These are phyloP conservation scores for Cygnus buccinator DNA, from an alignment of 2,113 vertebrate genomes.

Conservation along the genomic window DNA sequence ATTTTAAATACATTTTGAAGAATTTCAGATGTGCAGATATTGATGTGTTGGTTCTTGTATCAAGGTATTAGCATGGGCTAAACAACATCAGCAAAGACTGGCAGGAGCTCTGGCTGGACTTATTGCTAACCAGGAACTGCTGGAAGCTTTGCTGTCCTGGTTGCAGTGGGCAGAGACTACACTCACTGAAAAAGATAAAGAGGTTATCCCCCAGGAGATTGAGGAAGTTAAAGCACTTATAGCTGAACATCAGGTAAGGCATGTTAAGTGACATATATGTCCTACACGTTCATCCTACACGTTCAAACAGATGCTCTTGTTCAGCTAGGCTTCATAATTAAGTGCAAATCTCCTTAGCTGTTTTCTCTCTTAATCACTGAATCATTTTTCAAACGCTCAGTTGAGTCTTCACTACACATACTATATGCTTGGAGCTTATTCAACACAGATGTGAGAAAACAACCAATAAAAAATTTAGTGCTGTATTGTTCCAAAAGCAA, in stretches of 20 bases:
- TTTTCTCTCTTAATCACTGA: background rate
- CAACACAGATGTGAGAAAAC: background rate
- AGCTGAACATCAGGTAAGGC: slow-evolving; percentile 92
- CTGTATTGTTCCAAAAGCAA: background rate
- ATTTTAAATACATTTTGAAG: background rate
- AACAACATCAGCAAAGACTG: slow-evolving; percentile 94
- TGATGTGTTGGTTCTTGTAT: slow-evolving; percentile 12
- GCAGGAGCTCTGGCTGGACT: slow-evolving; percentile 87
- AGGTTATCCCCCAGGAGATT: slow-evolving; percentile 90
- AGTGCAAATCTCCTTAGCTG: background rate
- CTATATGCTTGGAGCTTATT: background rate
- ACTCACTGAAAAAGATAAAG: slow-evolving; percentile 91
- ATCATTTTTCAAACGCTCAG: background rate
- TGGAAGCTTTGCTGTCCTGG: slow-evolving; percentile 93
- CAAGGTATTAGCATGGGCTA: slow-evolving; percentile 94
- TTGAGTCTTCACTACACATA: background rate
- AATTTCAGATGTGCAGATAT: background rate
- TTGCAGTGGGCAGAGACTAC: slow-evolving; percentile 95
- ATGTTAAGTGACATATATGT: background rate
- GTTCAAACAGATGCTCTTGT: background rate
- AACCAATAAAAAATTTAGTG: background rate
- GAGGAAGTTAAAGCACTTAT: slow-evolving; percentile 95
- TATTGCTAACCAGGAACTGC: slow-evolving; percentile 89
- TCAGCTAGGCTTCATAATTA: background rate
- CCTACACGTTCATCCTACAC: background rate